A percentile compares a stretch with the other conserved stretches of the same genome.
phyloP scores from a whole-genome alignment of 2,888 invertebrate genomes.

The Xanthorhoe spadicearia region DNA sequence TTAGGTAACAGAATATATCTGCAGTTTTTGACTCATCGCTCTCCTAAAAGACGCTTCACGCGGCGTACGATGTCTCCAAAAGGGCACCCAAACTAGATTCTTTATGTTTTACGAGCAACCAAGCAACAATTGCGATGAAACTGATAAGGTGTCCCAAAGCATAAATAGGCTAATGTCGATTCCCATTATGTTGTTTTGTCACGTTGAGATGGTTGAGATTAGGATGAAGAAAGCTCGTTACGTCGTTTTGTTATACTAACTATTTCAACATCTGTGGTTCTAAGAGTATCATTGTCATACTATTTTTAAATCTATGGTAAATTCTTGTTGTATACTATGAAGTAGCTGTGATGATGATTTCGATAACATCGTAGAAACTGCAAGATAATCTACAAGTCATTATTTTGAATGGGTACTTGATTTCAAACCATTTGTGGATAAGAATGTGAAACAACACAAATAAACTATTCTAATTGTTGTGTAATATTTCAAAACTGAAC shows the following conservation, averaged over 20 bases:
- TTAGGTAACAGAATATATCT: not conserved
- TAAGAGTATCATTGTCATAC: too few species aligned
- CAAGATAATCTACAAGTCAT: slow-evolving; percentile 16
- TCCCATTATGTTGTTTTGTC: slow-evolving; percentile 75
- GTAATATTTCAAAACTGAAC: not conserved
- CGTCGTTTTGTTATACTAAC: slow-evolving; percentile 28
- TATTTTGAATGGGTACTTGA: slow-evolving; percentile 32
- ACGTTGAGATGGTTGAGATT: slow-evolving; percentile 70
- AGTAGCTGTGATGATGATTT: slow-evolving; percentile 6
- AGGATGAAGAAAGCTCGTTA: slow-evolving; percentile 48
- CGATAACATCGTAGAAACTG: slow-evolving; percentile 18
- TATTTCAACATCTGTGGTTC: not conserved
- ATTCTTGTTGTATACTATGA: not conserved
- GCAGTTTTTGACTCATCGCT: not conserved
- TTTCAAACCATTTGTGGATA: slow-evolving; percentile 24
- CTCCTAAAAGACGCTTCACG: slow-evolving; percentile 4
- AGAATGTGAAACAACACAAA: slow-evolving; percentile 15
- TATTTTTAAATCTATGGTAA: not conserved
- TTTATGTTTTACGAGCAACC: slow-evolving; percentile 49
- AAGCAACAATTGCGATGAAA: slow-evolving; percentile 47
- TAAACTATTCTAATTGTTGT: slow-evolving; percentile 11
- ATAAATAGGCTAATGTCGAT: slow-evolving; percentile 77
- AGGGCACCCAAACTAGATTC: slow-evolving; percentile 33
- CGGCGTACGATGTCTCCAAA: slow-evolving; percentile 1
- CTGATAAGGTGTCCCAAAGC: slow-evolving; percentile 64